These are phyloP conservation scores for Andricus grossulariae DNA, from an alignment of 1,140 invertebrate species.

Conservation along the genomic window DNA sequence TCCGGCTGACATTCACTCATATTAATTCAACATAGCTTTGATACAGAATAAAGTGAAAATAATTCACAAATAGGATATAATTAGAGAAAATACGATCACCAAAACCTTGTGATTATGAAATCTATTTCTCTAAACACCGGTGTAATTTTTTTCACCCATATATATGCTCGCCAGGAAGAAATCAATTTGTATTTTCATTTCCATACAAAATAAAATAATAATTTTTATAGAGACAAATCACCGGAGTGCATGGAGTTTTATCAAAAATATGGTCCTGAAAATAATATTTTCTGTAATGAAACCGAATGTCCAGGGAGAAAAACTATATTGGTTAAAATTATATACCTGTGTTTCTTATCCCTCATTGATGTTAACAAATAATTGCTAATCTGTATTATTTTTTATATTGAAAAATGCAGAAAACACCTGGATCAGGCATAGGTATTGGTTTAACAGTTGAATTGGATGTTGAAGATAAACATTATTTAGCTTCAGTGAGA, in stretches of 20 bases:
- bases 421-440: conserved; percentile 57
- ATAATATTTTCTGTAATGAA: background rate
- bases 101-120: too few species aligned
- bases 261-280: background rate
- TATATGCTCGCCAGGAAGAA: too few species aligned
- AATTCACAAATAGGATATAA: too few species aligned
- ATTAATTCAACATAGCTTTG: too few species aligned
- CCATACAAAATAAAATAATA: too few species aligned
- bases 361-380: background rate
- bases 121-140: too few species aligned
- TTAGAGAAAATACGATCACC: too few species aligned
- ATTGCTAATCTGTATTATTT: background rate
- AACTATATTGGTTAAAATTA: background rate
- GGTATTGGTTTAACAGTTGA: conserved; percentile 59
- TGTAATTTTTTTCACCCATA: too few species aligned
- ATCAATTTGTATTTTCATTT: too few species aligned
- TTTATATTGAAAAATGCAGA: conserved; percentile 37
- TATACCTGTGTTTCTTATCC: background rate
- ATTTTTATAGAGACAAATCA: background rate
- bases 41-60: too few species aligned
- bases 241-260: background rate
- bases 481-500: conserved; percentile 54
- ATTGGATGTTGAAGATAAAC: conserved; percentile 55
- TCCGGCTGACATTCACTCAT: too few species aligned
- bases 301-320: background rate